Base-by-base conservation (phyloP, 2,888 invertebrate genomes). In the Microctonus hyperodae region DNA sequence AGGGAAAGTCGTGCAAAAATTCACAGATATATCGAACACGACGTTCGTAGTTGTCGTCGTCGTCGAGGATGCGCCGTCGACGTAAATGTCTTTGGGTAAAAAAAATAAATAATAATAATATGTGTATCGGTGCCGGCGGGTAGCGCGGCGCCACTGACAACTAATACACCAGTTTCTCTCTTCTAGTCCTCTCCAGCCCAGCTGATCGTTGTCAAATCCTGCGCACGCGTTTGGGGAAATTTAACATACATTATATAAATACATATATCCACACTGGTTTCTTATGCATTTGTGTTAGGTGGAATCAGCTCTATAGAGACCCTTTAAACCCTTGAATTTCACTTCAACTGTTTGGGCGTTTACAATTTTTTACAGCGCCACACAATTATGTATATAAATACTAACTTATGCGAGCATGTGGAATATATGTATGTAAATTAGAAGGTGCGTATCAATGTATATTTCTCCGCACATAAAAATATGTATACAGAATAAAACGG, bases 191-290 rank as follows among this genome's bases (percentile, higher is more conserved):
- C 65, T 73, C 72, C 76, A 77, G 69, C 76, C 79, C 82, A 82
- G 82, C 82, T 82, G 82, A 81, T 82, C 82, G 81, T 81, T 80
- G 79, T 75, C 73, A 73, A 74, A 76, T 73, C 76, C 70, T 79
- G 81, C 81, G 81, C 82, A 81, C 72, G 82, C 82, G 81, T 80
- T 75, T 70, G 70, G 75, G 33, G 56, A 44, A 51, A 53, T 13
- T 35, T 31, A 23, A 44, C 25, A 61, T 60, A 35, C n/a, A n/a
- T n/a, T 10, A 35, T 10, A 35, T 10, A 35, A 35, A 10, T 9
- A 1, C 35, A n/a, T n/a, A n/a, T n/a, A n/a, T n/a, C n/a, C n/a
- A n/a, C n/a, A n/a, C n/a, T n/a, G n/a, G n/a, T n/a, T n/a, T n/a
- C n/a, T n/a, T n/a, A n/a, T n/a, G n/a, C n/a, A n/a, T n/a, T 35